Base-by-base conservation (phyloP, 2,888 invertebrate genomes). In the Desoria tigrina region DNA sequence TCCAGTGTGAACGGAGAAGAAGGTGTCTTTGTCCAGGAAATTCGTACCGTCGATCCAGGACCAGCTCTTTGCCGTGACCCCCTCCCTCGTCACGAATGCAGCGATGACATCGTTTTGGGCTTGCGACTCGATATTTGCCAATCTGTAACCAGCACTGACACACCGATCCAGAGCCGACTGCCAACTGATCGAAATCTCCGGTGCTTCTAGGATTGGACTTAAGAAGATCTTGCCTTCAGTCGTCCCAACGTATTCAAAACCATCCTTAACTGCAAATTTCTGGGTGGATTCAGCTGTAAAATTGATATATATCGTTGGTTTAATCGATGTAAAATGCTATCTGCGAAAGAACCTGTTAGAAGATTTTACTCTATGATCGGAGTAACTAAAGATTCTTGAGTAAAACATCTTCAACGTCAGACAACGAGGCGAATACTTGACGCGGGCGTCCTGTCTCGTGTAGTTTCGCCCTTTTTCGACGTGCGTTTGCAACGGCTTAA, bases 1-100 rank as follows among this genome's bases (percentile, higher is more conserved):
- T 1, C 64, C 64, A 3, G 59, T 61, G 39, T 60, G 55, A 16
- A 65, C 27, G 4, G 55, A 61, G 55, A 61, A 60, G 16, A 45
- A 65, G n/a, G n/a, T 27, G 55, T 61, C 61, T 6, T 55, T 49
- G 32, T 32, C 42, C 39, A 39, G 45, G 27, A 65, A 61, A 26
- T 60, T 32, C 1, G 59, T 50, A 23, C 65, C 65, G 27, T 65
- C 65, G 39, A 65, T 65, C 65, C 65, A 65, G 1, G 55, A 55
- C 65, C 65, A 65, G 7, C 55, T 18, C 26, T 28, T 42, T 11
- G 27, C 9, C 11, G 9, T 21, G 32, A 21, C 18, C 4, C 27
- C 28, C 18, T 21, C 9, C 9, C 26, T n/a, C 24, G n/a, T 24
- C 11, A 56, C 55, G 9, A 42, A 54, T 1, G 59, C 58, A 11